These are phyloP conservation scores for Poeciliopsis turrubarensis DNA, from an alignment of 2,113 vertebrate species.

Conservation along the genomic window DNA sequence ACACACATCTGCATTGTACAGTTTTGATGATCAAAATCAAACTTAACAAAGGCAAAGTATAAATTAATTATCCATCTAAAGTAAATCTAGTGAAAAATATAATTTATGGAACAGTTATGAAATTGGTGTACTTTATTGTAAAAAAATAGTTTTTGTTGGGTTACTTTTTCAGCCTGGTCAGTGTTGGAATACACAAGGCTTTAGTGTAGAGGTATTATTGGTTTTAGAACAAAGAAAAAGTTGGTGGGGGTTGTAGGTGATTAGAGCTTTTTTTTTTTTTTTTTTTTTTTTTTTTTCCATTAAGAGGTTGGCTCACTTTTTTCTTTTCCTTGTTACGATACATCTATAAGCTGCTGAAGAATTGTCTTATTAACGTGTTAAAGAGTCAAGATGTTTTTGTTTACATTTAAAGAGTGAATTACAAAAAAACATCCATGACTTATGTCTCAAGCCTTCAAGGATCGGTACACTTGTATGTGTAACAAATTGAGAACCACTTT, in stretches of 20 bases:
- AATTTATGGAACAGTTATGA: conserved; percentile 93
- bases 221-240: conserved; percentile 35
- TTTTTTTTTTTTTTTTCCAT: conserved; percentile 31
- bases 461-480: conserved; percentile 16
- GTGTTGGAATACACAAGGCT: conserved; percentile 55
- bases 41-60: conserved; percentile 88
- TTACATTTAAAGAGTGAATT: conserved; percentile 79
- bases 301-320: conserved; percentile 21
- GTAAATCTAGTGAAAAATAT: conserved; percentile 98
- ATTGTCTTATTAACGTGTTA: conserved; percentile 77
- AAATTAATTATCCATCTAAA: conserved; percentile 98
- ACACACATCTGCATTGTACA: conserved; percentile 62
- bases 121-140: conserved; percentile 89
- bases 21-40: conserved; percentile 82
- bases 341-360: conserved; percentile 54
- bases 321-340: conserved; percentile 62
- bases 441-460: conserved; percentile 74
- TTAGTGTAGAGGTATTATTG: conserved; percentile 57
- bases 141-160: conserved; percentile 86
- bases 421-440: conserved; percentile 75
- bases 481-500: too few relatives aligned
- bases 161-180: conserved; percentile 78
- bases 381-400: conserved; percentile 77
- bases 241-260: conserved; percentile 26
- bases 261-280: conserved; percentile 48